Percentiles rank a stretch among this genome's conserved stretches.
Evolutionary conservation across 64 coral and sea anemone species (phyloP).

Genomic region (Actinia equina): DNA sequence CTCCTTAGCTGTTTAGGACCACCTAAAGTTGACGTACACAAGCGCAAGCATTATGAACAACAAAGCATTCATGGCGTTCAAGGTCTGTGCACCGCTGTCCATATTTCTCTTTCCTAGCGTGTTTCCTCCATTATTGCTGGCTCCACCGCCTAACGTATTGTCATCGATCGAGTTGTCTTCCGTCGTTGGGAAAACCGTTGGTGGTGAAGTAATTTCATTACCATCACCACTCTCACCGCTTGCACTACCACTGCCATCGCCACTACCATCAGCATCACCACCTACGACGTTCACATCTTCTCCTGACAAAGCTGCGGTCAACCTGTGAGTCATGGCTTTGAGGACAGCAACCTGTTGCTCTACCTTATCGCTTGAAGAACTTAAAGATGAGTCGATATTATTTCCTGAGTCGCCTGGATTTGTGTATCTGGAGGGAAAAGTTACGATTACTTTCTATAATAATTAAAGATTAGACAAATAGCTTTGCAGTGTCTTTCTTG

Average conservation of each 20-base stretch:
- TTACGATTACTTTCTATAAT: too few relatives aligned
- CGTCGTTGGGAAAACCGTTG: background rate
- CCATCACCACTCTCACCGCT: conserved; percentile 7
- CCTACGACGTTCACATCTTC: conserved; percentile 37
- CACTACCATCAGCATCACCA: conserved; percentile 42
- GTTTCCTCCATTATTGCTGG: background rate
- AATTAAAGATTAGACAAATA: too few relatives aligned
- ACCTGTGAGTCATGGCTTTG: conserved; percentile 19
- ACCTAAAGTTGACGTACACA: background rate
- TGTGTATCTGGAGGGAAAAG: conserved; percentile 4
- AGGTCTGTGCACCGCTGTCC: background rate
- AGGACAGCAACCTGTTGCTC: conserved; percentile 29
- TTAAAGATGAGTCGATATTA: conserved; percentile 6
- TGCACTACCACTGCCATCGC: conserved; percentile 38
- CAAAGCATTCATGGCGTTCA: background rate
- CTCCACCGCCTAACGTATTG: background rate
- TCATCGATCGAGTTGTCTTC: background rate
- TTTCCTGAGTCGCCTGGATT: background rate
- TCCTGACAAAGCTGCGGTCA: conserved; percentile 40
- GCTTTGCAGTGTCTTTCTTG: too few relatives aligned
- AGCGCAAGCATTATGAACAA: background rate
- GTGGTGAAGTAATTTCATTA: conserved; percentile 21
- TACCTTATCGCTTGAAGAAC: background rate
- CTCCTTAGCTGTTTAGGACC: background rate
- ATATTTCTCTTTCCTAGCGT: background rate